Conservation (phyloP, 2,888 invertebrate genomes). For the Eilema depressum region DNA sequence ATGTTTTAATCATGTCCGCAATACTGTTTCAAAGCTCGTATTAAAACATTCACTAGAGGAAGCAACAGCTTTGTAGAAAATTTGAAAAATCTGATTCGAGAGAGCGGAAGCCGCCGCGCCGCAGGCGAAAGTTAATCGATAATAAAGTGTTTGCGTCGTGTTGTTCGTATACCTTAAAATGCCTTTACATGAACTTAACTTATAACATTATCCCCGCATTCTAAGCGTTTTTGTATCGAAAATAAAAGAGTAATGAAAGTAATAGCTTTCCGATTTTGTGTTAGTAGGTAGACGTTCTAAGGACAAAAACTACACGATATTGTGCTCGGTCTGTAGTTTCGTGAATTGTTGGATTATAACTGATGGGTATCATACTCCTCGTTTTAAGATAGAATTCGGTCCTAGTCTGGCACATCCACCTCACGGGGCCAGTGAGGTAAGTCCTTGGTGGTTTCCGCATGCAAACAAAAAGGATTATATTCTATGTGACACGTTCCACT, state of each 20-base stretch:
- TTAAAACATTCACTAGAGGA: conserved; percentile 4
- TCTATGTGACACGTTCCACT: too few species aligned
- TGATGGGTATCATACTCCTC: too few species aligned
- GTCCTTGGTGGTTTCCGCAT: too few species aligned
- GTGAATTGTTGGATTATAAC: neutral
- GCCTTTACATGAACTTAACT: conserved; percentile 18
- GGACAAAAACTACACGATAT: neutral
- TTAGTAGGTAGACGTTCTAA: neutral
- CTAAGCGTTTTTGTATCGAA: neutral
- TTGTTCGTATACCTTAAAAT: conserved; percentile 22
- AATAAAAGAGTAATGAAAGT: neutral
- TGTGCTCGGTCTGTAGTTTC: neutral
- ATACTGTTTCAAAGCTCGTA: conserved; percentile 2
- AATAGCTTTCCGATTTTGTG: neutral
- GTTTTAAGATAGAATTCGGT: too few species aligned
- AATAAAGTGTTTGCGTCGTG: conserved; percentile 29
- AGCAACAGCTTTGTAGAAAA: conserved; percentile 12
- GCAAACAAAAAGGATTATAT: too few species aligned
- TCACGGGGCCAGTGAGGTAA: too few species aligned
- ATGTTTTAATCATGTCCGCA: neutral
- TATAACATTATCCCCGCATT: conserved; percentile 12
- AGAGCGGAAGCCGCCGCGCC: conserved; percentile 17
- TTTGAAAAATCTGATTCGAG: conserved; percentile 20
- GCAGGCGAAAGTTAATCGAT: conserved; percentile 33
- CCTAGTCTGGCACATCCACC: too few species aligned